Evolutionary conservation across 2,888 invertebrate genomes (phyloP).

Genomic region (Pelosia muscerda): DNA sequence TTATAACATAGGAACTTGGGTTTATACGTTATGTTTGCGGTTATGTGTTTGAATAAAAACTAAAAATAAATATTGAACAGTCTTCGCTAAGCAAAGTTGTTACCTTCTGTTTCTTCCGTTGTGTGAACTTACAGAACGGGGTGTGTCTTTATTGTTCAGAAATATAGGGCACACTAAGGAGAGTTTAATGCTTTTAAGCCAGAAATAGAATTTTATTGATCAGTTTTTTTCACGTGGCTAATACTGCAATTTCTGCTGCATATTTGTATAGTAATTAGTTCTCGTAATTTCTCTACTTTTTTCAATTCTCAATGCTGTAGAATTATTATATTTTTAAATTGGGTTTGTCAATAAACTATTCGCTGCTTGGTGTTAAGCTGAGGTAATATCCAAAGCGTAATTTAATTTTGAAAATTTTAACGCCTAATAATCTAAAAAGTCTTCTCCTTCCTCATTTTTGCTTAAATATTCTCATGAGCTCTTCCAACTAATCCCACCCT

Average conservation of each 20-base stretch:
- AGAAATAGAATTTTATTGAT: conserved; percentile 31
- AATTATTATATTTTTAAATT: no score
- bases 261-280: neutral
- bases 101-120: conserved; percentile 31
- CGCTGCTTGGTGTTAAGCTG: no score
- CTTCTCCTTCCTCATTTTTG: no score
- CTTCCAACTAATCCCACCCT: no score
- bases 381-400: no score
- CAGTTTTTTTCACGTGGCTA: neutral
- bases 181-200: conserved; percentile 40
- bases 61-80: conserved; percentile 28
- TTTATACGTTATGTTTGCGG: neutral
- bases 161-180: conserved; percentile 36
- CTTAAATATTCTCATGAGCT: no score
- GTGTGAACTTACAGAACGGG: conserved; percentile 23
- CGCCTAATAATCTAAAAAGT: no score
- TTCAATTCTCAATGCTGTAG: no score
- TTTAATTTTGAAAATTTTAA: no score
- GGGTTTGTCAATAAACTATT: no score
- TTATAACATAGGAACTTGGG: conserved; percentile 3
- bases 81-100: conserved; percentile 39
- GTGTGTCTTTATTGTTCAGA: conserved; percentile 38
- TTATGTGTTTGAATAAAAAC: conserved; percentile 12
- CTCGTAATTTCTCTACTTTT: neutral
- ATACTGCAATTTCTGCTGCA: neutral